Evolutionary conservation across 2,888 invertebrate genomes (phyloP).

Genomic region (Eilema sororculum): DNA sequence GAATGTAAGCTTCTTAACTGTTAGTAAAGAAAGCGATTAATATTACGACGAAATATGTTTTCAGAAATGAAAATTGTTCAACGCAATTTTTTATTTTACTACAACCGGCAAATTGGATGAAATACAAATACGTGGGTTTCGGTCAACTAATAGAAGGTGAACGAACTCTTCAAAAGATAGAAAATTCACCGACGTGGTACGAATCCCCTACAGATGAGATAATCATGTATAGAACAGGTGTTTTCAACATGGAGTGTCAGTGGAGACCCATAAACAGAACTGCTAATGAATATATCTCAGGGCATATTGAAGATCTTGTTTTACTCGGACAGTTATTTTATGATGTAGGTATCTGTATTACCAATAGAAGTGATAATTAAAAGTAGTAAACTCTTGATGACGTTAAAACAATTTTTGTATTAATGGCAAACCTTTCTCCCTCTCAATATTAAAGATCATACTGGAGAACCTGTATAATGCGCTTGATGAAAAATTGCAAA

Average conservation of each 20-base stretch:
- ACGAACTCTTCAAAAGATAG: constrained; percentile 87
- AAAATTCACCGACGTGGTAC: constrained; percentile 87
- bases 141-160: constrained; percentile 91
- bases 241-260: constrained; percentile 74
- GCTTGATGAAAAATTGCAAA: not conserved
- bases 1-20: too few species aligned
- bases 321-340: constrained; percentile 62
- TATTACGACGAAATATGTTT: constrained; percentile 7
- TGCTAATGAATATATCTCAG: constrained; percentile 69
- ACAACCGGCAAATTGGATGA: constrained; percentile 91
- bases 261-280: constrained; percentile 69
- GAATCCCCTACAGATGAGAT: constrained; percentile 84
- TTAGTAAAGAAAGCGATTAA: not conserved
- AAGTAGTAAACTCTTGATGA: too few species aligned
- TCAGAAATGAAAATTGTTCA: constrained; percentile 88
- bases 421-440: too few species aligned
- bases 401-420: too few species aligned
- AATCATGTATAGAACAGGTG: constrained; percentile 65
- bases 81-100: constrained; percentile 91
- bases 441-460: not conserved
- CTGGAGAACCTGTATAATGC: not conserved
- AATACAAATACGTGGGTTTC: constrained; percentile 90
- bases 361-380: not conserved
- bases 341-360: constrained; percentile 58
- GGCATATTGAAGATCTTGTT: constrained; percentile 73